Conservation (phyloP, 2,888 invertebrate genomes). For the Lissocephala sabroskyi region DNA sequence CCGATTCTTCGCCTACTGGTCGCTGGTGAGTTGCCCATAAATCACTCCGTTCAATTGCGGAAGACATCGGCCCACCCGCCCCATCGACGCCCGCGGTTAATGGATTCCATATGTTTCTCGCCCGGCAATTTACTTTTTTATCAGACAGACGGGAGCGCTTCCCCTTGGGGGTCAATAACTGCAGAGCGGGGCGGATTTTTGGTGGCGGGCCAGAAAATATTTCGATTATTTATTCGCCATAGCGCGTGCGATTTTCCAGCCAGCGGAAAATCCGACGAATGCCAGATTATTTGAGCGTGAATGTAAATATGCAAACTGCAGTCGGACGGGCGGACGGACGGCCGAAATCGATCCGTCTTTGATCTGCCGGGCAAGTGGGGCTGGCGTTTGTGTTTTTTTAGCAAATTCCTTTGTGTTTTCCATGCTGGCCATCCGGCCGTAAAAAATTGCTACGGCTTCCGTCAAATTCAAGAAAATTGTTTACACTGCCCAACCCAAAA, state of each 20-base stretch:
- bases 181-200: no score
- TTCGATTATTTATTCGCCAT: no score
- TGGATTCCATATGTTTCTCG: constrained; percentile 54
- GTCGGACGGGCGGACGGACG: neutral
- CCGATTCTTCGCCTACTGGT: constrained; percentile 74
- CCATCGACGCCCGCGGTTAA: constrained; percentile 38
- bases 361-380: neutral
- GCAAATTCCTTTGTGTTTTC: constrained; percentile 18
- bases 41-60: neutral
- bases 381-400: constrained; percentile 13
- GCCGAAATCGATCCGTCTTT: no score
- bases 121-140: constrained; percentile 12
- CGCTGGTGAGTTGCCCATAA: constrained; percentile 72
- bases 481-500: no score
- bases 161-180: constrained; percentile 48
- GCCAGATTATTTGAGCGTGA: constrained; percentile 56
- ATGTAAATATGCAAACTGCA: constrained; percentile 38
- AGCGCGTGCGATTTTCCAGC: no score
- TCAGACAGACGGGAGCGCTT: no score
- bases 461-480: constrained; percentile 44
- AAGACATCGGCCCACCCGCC: neutral
- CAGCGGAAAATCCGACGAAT: no score
- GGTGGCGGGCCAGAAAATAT: no score
- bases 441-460: constrained; percentile 48
- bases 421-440: constrained; percentile 1